Evolutionary conservation across 2,888 invertebrate genomes (phyloP).

Genomic region (Pandemis cinnamomeana): DNA sequence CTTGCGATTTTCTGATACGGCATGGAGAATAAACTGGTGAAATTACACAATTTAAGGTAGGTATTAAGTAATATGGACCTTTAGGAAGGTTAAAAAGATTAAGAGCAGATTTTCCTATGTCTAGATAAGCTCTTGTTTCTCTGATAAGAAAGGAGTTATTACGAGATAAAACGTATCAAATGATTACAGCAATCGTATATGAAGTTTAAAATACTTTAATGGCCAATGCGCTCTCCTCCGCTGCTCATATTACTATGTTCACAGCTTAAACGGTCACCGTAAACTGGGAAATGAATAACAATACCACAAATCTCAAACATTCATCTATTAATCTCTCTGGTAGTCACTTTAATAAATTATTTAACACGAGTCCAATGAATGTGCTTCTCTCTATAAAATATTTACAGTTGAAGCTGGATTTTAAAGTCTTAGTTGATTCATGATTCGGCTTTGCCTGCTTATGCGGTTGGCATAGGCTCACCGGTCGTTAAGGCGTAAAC

Average conservation of each 20-base stretch:
- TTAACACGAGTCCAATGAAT: neutral
- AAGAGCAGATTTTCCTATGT: neutral
- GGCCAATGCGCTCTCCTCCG: neutral
- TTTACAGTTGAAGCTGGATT: neutral
- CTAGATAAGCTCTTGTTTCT: neutral
- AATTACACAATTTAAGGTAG: too few species aligned
- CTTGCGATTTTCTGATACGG: too few species aligned
- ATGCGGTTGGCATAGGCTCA: neutral
- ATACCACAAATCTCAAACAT: slow-evolving; percentile 55
- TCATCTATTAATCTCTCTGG: slow-evolving; percentile 12
- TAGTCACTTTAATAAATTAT: slow-evolving; percentile 16
- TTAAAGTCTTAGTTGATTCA: neutral
- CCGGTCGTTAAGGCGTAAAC: too few species aligned
- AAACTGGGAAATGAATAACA: slow-evolving; percentile 56
- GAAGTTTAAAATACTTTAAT: neutral
- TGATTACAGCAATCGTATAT: neutral
- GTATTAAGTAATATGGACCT: too few species aligned
- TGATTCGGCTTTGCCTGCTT: neutral
- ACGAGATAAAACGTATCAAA: neutral
- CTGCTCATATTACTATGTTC: neutral
- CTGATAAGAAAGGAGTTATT: neutral
- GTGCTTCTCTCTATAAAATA: neutral
- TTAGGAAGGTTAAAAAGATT: neutral
- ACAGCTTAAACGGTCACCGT: slow-evolving; percentile 53
- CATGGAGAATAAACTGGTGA: too few species aligned